phyloP scores from a whole-genome alignment of 2,888 invertebrate species.

The Thymelicus acteon region DNA sequence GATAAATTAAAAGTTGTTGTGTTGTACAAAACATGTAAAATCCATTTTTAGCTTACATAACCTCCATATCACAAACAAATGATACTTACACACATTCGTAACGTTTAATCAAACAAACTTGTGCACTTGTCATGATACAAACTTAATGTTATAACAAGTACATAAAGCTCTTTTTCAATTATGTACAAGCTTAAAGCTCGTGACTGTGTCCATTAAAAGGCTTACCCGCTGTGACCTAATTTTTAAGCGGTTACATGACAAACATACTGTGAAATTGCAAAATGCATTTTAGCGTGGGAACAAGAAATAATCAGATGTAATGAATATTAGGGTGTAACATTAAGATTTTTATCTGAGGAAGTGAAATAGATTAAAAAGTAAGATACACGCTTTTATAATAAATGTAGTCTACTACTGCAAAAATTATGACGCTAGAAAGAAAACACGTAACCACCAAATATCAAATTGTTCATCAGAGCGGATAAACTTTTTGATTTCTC shows the following conservation, averaged over 20 bases:
- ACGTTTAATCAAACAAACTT: neutral
- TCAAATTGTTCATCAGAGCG: no score
- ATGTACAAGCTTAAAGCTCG: slow-evolving; percentile 30
- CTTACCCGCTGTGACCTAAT: slow-evolving; percentile 29
- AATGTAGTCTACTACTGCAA: no score
- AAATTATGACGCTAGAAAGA: no score
- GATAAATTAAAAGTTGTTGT: slow-evolving; percentile 4
- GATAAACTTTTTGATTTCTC: no score
- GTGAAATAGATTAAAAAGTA: no score
- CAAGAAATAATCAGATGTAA: neutral
- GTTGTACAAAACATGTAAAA: neutral
- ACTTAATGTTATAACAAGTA: neutral
- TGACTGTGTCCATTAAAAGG: slow-evolving; percentile 26
- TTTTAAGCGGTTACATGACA: slow-evolving; percentile 22
- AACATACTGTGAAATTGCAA: slow-evolving; percentile 4
- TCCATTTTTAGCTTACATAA: no score
- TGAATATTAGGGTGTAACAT: neutral
- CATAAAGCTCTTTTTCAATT: slow-evolving; percentile 28
- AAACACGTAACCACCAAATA: no score
- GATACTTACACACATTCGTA: neutral
- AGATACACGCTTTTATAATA: no score
- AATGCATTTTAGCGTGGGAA: slow-evolving; percentile 1
- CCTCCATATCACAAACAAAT: no score
- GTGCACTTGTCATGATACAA: slow-evolving; percentile 1
- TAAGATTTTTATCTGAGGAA: neutral